Evolutionary conservation across 2,113 vertebrate genomes (phyloP).

Genomic region (Corythornis cristatus): DNA sequence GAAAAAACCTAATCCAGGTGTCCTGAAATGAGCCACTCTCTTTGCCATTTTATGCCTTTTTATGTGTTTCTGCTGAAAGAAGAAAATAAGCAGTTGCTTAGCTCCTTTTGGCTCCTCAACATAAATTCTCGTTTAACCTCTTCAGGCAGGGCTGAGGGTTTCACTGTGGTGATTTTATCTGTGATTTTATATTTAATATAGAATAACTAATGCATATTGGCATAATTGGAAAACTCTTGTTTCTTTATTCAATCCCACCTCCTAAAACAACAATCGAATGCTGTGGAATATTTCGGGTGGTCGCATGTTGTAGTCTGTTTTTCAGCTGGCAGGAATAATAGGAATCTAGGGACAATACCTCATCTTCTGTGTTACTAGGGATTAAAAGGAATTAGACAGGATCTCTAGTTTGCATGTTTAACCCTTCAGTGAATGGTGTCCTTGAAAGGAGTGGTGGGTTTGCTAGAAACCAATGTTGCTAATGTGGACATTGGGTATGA

Average conservation of each 20-base stretch:
- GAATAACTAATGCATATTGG: not conserved
- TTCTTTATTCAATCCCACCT: not conserved
- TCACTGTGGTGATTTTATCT: not conserved
- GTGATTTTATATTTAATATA: not conserved
- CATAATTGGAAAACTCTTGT: not conserved
- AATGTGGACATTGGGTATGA: rapidly evolving
- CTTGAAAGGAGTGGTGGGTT: not conserved
- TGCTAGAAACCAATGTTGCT: not conserved
- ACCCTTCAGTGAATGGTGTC: not conserved
- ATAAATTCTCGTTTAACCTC: not conserved
- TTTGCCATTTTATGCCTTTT: not conserved
- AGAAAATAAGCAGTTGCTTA: not conserved
- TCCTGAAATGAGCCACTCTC: not conserved
- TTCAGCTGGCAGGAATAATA: not conserved
- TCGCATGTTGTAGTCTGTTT: not conserved
- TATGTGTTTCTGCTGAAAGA: not conserved
- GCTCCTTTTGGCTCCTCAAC: not conserved
- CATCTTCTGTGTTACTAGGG: constrained; percentile 10
- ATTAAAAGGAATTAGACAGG: constrained; percentile 1
- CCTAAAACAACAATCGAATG: rapidly evolving
- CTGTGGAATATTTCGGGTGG: not conserved
- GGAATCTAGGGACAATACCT: not conserved
- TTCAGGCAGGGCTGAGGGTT: not conserved
- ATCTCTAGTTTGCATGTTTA: constrained; percentile 10
- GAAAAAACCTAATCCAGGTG: not conserved